A percentile compares a stretch with the other conserved stretches of the same genome.
phyloP scores from a whole-genome alignment of 1,140 invertebrate species.

The Drosophila parabipectinata region DNA sequence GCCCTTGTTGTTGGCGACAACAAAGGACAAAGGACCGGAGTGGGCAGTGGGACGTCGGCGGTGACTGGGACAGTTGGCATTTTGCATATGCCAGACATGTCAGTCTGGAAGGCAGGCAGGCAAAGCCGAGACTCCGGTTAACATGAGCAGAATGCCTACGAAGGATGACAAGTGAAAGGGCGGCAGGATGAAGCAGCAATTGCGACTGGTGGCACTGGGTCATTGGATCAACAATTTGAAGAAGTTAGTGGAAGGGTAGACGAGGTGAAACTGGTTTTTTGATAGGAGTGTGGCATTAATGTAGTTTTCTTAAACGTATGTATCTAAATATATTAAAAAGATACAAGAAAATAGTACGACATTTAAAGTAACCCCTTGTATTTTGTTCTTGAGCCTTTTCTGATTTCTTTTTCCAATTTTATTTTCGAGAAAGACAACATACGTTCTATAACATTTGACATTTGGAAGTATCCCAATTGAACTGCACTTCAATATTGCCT shows the following conservation, averaged over 20 bases:
- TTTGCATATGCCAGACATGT: conserved; percentile 73
- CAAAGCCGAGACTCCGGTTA: conserved; percentile 11
- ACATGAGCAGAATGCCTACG: conserved; percentile 42
- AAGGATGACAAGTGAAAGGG: conserved; percentile 20
- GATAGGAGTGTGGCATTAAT: neutral
- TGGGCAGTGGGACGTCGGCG: neutral
- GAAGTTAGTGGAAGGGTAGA: neutral
- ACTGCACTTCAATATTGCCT: conserved; percentile 1
- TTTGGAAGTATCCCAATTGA: neutral
- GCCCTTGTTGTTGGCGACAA: conserved; percentile 62
- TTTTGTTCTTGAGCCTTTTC: neutral
- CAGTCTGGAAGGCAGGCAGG: conserved; percentile 31
- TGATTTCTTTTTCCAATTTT: neutral
- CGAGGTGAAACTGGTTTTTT: neutral
- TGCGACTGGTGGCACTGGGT: conserved; percentile 41
- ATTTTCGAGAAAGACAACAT: neutral
- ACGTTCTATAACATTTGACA: neutral
- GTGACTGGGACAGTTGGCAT: conserved; percentile 52
- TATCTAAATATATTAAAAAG: too few relatives aligned
- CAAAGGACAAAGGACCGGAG: conserved; percentile 19
- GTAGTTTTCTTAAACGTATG: neutral
- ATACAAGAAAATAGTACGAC: too few relatives aligned
- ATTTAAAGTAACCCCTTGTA: too few relatives aligned
- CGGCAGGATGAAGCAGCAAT: conserved; percentile 9
- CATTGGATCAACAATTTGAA: conserved; percentile 35